These are phyloP conservation scores for Melanerpes aurifrons DNA, from an alignment of 2,113 vertebrate genomes.

Conservation along the genomic window DNA sequence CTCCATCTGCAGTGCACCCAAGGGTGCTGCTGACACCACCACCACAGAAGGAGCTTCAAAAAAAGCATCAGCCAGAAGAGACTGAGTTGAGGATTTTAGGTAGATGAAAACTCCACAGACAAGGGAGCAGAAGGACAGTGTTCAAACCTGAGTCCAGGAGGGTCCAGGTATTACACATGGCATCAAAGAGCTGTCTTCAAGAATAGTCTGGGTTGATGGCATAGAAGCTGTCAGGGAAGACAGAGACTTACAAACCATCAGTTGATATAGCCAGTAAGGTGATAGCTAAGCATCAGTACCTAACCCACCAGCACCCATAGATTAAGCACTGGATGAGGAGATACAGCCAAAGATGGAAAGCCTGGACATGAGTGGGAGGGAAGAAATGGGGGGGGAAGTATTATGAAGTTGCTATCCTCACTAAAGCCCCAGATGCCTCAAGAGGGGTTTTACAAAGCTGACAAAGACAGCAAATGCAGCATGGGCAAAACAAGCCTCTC, in stretches of 20 bases:
- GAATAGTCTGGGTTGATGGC: background rate
- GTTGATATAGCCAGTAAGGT: background rate
- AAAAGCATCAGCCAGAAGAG: background rate
- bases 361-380: fast-evolving
- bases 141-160: background rate
- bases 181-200: background rate
- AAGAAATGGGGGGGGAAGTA: background rate
- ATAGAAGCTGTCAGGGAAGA: background rate
- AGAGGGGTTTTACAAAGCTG: background rate
- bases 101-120: background rate
- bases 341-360: background rate
- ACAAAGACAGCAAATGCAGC: background rate
- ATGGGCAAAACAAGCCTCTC: background rate
- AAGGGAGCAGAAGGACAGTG: background rate
- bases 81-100: background rate
- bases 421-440: background rate
- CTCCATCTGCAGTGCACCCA: background rate
- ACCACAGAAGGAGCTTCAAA: background rate
- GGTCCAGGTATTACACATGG: background rate
- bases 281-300: background rate
- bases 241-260: background rate
- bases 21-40: background rate
- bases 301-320: background rate
- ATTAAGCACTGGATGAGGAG: background rate
- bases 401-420: background rate